Conservation (phyloP, 2,113 vertebrate genomes). For the Sminthopsis crassicaudata region DNA sequence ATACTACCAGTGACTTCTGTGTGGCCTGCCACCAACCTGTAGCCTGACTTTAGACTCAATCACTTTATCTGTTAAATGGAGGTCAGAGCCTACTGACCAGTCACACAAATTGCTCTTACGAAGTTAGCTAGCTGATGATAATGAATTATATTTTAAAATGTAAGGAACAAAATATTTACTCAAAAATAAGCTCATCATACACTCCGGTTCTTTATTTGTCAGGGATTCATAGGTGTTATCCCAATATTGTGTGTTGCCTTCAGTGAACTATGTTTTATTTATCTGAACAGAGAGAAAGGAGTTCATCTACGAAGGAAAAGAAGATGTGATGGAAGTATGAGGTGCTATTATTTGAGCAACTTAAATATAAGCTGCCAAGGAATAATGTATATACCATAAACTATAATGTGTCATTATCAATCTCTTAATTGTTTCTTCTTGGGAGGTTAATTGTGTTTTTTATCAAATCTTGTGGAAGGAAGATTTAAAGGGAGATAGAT, state of each 20-base stretch:
- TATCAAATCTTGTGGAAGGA: slow-evolving; percentile 42
- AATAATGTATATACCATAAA: slow-evolving; percentile 23
- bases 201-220: slow-evolving; percentile 52
- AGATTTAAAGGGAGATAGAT: slow-evolving; percentile 58
- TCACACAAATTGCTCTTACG: slow-evolving; percentile 57
- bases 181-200: slow-evolving; percentile 50
- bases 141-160: slow-evolving; percentile 31
- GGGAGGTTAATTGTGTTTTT: slow-evolving; percentile 53
- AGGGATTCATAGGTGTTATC: slow-evolving; percentile 52
- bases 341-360: slow-evolving; percentile 18
- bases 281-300: slow-evolving; percentile 45
- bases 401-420: background rate
- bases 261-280: slow-evolving; percentile 42
- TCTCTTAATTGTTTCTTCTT: slow-evolving; percentile 51
- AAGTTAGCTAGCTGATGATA: slow-evolving; percentile 23
- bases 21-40: slow-evolving; percentile 56
- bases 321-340: background rate
- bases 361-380: background rate
- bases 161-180: slow-evolving; percentile 46
- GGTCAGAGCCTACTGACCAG: background rate
- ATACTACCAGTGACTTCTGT: slow-evolving; percentile 48
- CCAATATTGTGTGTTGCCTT: slow-evolving; percentile 46
- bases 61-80: slow-evolving; percentile 49
- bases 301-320: background rate
- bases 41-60: slow-evolving; percentile 41